These are phyloP conservation scores for Theodoxus fluviatilis DNA, from an alignment of 2,888 invertebrate species.

Conservation along the genomic window DNA sequence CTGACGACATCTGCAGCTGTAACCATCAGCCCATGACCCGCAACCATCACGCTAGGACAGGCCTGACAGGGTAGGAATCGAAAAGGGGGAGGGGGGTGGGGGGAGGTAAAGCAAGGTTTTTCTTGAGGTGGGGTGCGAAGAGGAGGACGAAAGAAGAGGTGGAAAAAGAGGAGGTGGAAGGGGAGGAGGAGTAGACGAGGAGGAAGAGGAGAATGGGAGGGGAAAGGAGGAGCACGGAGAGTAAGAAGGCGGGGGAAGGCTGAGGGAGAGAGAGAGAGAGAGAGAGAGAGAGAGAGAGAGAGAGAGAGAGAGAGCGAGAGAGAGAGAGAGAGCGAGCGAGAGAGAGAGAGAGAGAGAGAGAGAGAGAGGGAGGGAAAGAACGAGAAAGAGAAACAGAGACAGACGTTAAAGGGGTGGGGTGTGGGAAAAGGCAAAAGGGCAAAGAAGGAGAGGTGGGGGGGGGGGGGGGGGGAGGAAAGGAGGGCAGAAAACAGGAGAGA, in stretches of 20 bases:
- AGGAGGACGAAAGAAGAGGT: no score
- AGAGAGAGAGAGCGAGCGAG: not conserved
- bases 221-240: no score
- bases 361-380: constrained; percentile 4
- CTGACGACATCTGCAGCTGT: no score
- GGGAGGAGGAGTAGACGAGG: no score
- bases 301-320: not conserved
- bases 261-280: not conserved
- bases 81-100: no score
- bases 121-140: no score
- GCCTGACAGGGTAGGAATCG: no score
- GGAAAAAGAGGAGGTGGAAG: no score
- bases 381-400: constrained; percentile 5
- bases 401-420: not conserved
- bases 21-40: no score
- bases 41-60: no score
- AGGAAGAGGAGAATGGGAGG: no score
- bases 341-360: constrained; percentile 5
- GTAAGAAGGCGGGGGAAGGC: not conserved
- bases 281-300: not conserved
- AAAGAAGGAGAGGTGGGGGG: not conserved
- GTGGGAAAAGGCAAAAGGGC: not conserved
- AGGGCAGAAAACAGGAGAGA: not conserved
- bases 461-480: not conserved
- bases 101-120: no score